These are phyloP conservation scores for Cyclopterus lumpus DNA, from an alignment of 2,797 vertebrate genomes.

Conservation along the genomic window DNA sequence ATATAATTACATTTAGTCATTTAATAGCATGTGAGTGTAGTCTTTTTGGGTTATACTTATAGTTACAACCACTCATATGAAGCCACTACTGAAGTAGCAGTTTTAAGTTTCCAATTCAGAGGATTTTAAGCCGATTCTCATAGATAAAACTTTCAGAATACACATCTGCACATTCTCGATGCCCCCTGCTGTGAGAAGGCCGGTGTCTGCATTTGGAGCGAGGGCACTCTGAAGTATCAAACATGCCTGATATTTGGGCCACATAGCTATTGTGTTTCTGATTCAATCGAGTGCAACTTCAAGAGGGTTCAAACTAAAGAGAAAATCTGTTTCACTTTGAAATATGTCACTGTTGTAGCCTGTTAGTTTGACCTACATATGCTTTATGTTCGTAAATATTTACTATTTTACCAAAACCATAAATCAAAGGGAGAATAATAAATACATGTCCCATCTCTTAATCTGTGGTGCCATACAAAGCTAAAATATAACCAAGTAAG, in stretches of 20 bases:
- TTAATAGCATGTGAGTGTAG: not conserved
- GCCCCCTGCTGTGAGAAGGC: not conserved
- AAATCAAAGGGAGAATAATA: conserved; percentile 32
- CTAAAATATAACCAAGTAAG: conserved; percentile 52
- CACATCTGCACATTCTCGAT: not conserved
- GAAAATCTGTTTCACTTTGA: not conserved
- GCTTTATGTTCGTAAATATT: conserved; percentile 15
- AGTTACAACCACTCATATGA: not conserved
- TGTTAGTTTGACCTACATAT: conserved; percentile 6
- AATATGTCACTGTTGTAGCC: not conserved
- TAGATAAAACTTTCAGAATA: not conserved
- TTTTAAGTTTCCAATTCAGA: not conserved
- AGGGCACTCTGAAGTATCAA: not conserved
- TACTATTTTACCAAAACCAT: conserved; percentile 6
- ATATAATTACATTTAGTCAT: not conserved
- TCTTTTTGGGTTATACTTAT: not conserved
- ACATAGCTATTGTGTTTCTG: not conserved
- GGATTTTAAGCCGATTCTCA: not conserved
- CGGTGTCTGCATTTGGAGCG: not conserved
- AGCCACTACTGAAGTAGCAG: not conserved
- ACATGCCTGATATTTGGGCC: not conserved
- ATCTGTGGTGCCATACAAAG: conserved; percentile 43
- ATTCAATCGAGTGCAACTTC: not conserved
- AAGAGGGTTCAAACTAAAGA: not conserved
- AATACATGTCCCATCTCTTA: conserved; percentile 27